Percentiles rank a stretch among this genome's conserved stretches.
phyloP scores from a whole-genome alignment of 2,113 vertebrate species.

The Condylura cristata region DNA sequence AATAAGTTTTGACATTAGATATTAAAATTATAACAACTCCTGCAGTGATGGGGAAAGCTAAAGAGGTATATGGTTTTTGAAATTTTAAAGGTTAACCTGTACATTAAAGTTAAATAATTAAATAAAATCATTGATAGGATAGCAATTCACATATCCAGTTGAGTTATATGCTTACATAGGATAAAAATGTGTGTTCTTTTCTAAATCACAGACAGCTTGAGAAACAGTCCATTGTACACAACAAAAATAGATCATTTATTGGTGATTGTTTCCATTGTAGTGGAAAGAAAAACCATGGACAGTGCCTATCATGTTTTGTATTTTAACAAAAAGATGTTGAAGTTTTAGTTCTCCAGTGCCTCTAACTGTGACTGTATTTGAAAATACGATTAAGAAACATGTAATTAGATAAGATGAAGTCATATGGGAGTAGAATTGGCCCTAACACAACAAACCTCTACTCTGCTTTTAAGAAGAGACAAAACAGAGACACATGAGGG shows the following conservation, averaged over 20 bases:
- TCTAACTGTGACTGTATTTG: background rate
- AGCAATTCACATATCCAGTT: background rate
- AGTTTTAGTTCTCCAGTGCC: background rate
- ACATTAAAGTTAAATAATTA: background rate
- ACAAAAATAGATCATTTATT: background rate
- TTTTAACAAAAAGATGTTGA: background rate
- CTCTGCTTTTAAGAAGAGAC: background rate
- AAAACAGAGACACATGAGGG: background rate
- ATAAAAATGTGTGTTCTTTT: background rate
- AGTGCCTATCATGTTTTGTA: background rate
- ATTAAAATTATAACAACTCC: background rate
- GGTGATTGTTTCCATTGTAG: background rate
- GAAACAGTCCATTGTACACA: background rate
- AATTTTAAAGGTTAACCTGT: background rate
- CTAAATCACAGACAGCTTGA: slow-evolving; percentile 13
- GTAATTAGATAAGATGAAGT: background rate
- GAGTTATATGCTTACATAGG: background rate
- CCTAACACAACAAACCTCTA: background rate
- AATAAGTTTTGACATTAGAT: background rate
- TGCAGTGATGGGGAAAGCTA: background rate
- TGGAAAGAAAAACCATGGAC: background rate
- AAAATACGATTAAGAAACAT: background rate
- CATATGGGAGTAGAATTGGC: background rate
- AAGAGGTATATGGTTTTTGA: background rate
- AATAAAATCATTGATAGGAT: background rate